Evolutionary conservation across 2,113 vertebrate species (phyloP).

Genomic region (Bubo scandiacus): DNA sequence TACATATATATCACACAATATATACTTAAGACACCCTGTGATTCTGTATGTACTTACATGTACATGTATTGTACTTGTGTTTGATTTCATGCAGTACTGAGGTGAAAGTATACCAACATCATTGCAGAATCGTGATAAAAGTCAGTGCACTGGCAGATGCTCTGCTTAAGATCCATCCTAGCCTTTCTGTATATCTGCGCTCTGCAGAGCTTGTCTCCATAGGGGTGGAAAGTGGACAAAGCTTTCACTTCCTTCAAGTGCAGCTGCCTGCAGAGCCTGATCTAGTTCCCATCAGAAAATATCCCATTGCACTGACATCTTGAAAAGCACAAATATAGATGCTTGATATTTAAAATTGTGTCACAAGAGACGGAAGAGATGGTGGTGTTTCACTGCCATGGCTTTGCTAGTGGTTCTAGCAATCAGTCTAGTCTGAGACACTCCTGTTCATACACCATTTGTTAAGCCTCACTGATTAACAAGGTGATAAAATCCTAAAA

Average conservation of each 20-base stretch:
- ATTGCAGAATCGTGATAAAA: not conserved
- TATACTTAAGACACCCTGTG: not conserved
- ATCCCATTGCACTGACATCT: not conserved
- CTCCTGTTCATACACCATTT: not conserved
- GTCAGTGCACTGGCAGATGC: not conserved
- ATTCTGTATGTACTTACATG: not conserved
- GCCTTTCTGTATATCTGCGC: not conserved
- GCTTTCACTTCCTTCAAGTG: not conserved
- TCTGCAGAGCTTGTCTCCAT: not conserved
- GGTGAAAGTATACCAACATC: not conserved
- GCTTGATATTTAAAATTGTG: not conserved
- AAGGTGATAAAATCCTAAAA: not conserved
- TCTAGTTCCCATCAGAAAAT: not conserved
- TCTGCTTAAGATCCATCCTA: not conserved
- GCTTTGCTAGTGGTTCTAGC: not conserved
- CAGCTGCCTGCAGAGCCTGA: not conserved
- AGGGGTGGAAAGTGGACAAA: not conserved
- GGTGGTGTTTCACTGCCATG: accelerated
- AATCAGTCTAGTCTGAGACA: not conserved
- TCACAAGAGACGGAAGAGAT: not conserved
- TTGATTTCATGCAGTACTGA: not conserved
- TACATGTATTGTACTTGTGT: not conserved
- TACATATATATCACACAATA: not conserved
- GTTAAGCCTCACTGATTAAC: not conserved
- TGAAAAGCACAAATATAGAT: not conserved